phyloP scores from a whole-genome alignment of 1,140 invertebrate species.

The Vollenhovia emeryi region DNA sequence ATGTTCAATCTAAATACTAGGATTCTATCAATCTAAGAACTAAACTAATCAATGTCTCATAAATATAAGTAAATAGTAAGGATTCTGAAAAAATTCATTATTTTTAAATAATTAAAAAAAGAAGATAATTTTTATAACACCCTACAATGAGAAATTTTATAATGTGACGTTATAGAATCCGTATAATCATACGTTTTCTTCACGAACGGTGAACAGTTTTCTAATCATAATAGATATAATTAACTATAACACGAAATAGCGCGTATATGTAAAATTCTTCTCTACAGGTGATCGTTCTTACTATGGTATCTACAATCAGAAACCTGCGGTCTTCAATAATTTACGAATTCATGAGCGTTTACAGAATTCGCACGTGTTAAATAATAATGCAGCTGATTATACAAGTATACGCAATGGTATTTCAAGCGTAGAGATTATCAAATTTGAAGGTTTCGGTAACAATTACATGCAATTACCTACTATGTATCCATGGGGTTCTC shows the following conservation, averaged over 20 bases:
- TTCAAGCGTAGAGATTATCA: not conserved
- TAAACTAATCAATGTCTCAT: no score
- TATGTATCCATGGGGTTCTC: conserved; percentile 41
- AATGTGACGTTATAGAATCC: no score
- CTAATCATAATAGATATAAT: not conserved
- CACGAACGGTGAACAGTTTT: not conserved
- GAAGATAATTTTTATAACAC: no score
- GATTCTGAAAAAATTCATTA: no score
- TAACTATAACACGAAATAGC: conserved; percentile 19
- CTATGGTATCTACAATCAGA: conserved; percentile 90
- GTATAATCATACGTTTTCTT: not conserved
- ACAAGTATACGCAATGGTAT: not conserved
- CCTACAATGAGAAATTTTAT: no score
- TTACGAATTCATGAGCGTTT: conserved; percentile 91
- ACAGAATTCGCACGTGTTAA: conserved; percentile 83
- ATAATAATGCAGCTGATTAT: conserved; percentile 1
- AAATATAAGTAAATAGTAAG: no score
- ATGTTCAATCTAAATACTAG: no score
- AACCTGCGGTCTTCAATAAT: conserved; percentile 91
- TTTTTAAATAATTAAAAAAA: no score
- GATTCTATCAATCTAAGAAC: no score
- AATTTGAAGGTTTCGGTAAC: conserved; percentile 16
- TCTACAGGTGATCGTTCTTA: conserved; percentile 91
- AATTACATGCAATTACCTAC: conserved; percentile 53
- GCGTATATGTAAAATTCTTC: conserved; percentile 35